Evolutionary conservation across 1,140 invertebrate species (phyloP), one percentile per base, ranked within the genome.

Genomic region (Drosophila suzukii): DNA sequence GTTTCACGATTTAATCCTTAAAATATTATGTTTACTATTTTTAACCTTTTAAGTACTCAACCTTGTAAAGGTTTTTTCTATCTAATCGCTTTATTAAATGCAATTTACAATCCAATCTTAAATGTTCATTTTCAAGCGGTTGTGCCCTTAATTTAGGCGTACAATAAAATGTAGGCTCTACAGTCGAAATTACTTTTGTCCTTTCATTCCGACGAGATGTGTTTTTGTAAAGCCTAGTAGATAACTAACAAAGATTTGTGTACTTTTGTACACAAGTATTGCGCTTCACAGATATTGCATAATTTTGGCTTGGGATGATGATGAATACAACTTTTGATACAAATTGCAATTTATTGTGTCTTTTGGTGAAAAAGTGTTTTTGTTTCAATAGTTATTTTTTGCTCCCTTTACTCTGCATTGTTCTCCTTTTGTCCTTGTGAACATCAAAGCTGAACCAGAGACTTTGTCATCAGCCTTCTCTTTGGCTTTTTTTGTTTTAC

Each of bases 301-400:
- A 53, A 66, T 68, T 68, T 57, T 27, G 47, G 46, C 47, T 65
- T 55, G 63, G 56, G 57, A 61, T 53, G 65, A 66, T 66, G 60
- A 65, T 51, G 80, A 78, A 57, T 32, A 78, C 49, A 72, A 86
- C 84, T 80, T 85, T 81, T 66, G 51, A 59, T 78, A 86, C 70
- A 85, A 85, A 85, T 67, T 50, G 68, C 53, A 54, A 75, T 54
- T 75, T 78, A 78, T 82, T 85, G 73, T 86, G 74, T 81, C 82
- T 86, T 75, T 60, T 61, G 81, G 73, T 63, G 15, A 80, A 85
- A 85, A 67, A 71, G 60, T 70, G 61, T 81, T 80, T 73, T 86
- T 86, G 78, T 81, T 81, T 75, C 58, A 50, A 75, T 78, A 78
- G 65, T 67, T 78, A 67, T 72, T 66, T 75, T 86, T 85, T 85